Evolutionary conservation across 2,797 vertebrate genomes (phyloP).

Genomic region (Tenualosa thibaudeaui): DNA sequence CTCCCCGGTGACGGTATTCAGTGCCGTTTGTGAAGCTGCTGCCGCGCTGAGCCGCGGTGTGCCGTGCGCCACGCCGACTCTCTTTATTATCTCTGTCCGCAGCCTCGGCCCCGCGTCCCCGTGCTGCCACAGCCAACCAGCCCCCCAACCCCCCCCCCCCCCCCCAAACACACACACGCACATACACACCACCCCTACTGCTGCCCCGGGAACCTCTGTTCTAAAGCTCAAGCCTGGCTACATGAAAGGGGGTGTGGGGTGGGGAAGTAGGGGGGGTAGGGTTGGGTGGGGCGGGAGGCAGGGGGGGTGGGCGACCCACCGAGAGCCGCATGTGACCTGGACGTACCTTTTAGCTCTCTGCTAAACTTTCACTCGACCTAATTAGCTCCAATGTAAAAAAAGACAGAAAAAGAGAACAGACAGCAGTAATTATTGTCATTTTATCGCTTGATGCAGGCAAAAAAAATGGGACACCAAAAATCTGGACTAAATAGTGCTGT

Average conservation of each 20-base stretch:
- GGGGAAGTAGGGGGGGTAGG: too few relatives aligned
- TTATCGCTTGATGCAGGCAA: neutral
- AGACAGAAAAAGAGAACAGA: neutral
- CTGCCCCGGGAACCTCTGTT: constrained; percentile 61
- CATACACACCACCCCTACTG: constrained; percentile 24
- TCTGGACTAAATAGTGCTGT: neutral
- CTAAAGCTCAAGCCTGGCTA: constrained; percentile 58
- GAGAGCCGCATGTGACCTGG: constrained; percentile 67
- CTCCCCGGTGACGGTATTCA: constrained; percentile 60
- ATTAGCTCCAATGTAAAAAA: constrained; percentile 65
- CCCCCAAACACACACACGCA: neutral
- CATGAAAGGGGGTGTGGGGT: constrained; percentile 60
- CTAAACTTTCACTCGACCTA: constrained; percentile 70
- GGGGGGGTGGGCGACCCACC: constrained; percentile 53
- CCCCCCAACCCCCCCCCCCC: constrained; percentile 46
- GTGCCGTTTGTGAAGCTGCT: constrained; percentile 65
- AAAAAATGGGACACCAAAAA: neutral
- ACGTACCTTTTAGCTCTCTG: constrained; percentile 67
- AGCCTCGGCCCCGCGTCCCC: constrained; percentile 70
- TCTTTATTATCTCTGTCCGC: constrained; percentile 74
- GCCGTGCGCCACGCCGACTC: neutral
- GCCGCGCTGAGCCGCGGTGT: constrained; percentile 56
- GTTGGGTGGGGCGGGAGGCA: too few relatives aligned
- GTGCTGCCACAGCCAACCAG: constrained; percentile 49
- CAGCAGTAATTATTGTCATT: neutral